Base-by-base conservation (phyloP, 2,888 invertebrate genomes). In the Vandiemenella viatica region DNA sequence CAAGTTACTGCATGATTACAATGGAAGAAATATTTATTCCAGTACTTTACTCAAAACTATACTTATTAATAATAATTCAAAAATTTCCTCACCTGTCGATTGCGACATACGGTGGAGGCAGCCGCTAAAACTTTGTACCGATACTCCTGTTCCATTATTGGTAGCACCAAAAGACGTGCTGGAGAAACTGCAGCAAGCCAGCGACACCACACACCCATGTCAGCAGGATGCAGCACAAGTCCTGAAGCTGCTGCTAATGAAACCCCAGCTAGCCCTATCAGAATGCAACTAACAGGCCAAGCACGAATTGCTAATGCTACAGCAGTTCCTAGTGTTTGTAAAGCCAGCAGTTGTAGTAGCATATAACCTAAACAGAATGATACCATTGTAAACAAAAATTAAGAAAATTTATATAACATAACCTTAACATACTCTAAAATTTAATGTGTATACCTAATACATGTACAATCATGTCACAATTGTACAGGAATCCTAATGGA, bases 151-250 rank as follows among this genome's bases (percentile, higher is more conserved):
- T 72, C 71, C 47, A 81, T 63, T 43, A 87, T 63, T 53, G 79
- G 76, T 0, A 83, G 79, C 55, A 83, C 60, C 2, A 80, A 63
- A 85, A 87, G 88, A 49, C 77, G 71, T 1, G 79, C 75, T 1
- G 87, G 87, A 3, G 84, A 83, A 42, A 78, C 70, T 56, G 76
- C 75, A 56, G 77, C 74, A 53, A 83, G 62, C 79, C 83, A 85
- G 47, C 67, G 68, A 51, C 77, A 74, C 60, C 81, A 76, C 17
- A 68, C 61, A 1, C 83, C 76, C 53, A 85, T 58, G 62, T 86
- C 83, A 48, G 71, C 70, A 4, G 76, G 72, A 59, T 86, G 85
- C 22, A 87, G 61, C 53, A 76, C 67, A 58, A 77, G 83, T 1
- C 87, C 87, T 45, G 79, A 76, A 4, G 76, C 76, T 1, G 82